Evolutionary conservation across 2,797 vertebrate genomes (phyloP).

Genomic region (Muraenolepis orangiensis): DNA sequence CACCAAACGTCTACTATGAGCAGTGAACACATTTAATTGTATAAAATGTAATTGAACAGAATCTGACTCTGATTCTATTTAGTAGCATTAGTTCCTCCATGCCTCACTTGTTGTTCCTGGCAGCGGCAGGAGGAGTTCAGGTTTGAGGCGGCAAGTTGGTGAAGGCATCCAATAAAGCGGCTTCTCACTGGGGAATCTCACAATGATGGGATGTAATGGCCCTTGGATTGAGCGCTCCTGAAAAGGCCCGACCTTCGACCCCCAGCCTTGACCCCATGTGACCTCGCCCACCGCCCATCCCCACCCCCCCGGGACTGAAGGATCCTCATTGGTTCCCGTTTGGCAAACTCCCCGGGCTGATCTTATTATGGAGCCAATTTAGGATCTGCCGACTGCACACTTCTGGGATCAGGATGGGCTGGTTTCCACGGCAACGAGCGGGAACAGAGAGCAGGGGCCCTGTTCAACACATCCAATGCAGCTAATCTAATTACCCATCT

Average conservation of each 20-base stretch:
- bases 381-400: conserved; percentile 64
- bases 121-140: neutral
- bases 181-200: conserved; percentile 52
- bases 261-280: conserved; percentile 51
- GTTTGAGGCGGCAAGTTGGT: neutral
- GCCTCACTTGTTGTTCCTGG: neutral
- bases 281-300: conserved; percentile 43
- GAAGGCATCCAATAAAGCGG: conserved; percentile 34
- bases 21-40: neutral
- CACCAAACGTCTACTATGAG: neutral
- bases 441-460: conserved; percentile 55
- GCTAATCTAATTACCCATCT: neutral
- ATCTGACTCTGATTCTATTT: neutral
- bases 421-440: conserved; percentile 63
- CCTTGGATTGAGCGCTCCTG: conserved; percentile 69
- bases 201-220: conserved; percentile 74
- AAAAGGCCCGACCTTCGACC: conserved; percentile 70
- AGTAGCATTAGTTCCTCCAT: neutral
- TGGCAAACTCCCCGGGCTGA: conserved; percentile 67
- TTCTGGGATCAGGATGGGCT: conserved; percentile 58
- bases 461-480: neutral
- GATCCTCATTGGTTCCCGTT: conserved; percentile 67
- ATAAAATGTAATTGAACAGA: neutral
- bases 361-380: conserved; percentile 72
- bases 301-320: conserved; percentile 60